Evolutionary conservation across 2,888 invertebrate genomes (phyloP).

Genomic region (Limulus polyphemus): DNA sequence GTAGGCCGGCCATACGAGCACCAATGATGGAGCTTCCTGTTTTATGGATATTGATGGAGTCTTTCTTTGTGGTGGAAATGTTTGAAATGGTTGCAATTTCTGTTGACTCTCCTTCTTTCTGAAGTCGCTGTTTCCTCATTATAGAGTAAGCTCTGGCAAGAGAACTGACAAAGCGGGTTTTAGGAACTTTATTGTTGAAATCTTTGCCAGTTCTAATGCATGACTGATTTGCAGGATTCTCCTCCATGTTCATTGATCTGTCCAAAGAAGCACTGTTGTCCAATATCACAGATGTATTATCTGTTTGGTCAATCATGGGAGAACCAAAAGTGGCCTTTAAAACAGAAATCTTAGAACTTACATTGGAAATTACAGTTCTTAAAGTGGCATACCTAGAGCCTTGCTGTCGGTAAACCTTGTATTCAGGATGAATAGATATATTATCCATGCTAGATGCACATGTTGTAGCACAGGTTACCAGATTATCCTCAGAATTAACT

Average conservation of each 20-base stretch:
- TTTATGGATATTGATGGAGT: slow-evolving; percentile 32
- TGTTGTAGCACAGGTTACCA: background rate
- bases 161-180: background rate
- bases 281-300: background rate
- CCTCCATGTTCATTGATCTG: background rate
- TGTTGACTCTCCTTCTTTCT: background rate
- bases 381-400: background rate
- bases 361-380: background rate
- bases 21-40: slow-evolving; percentile 42
- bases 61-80: background rate
- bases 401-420: background rate
- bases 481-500: slow-evolving; percentile 2
- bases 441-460: background rate
- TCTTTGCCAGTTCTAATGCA: background rate
- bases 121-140: background rate
- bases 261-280: background rate
- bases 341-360: background rate
- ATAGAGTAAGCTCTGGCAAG: background rate
- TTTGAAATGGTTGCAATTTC: background rate
- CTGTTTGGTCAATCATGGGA: slow-evolving; percentile 1
- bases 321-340: slow-evolving; percentile 5
- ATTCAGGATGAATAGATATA: background rate
- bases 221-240: slow-evolving; percentile 8
- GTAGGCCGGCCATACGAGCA: slow-evolving; percentile 58
- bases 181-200: background rate